Percentiles rank a stretch among this genome's conserved stretches.
Evolutionary conservation across 2,888 invertebrate species (phyloP).

Genomic region (Pristionchus entomophagus): DNA sequence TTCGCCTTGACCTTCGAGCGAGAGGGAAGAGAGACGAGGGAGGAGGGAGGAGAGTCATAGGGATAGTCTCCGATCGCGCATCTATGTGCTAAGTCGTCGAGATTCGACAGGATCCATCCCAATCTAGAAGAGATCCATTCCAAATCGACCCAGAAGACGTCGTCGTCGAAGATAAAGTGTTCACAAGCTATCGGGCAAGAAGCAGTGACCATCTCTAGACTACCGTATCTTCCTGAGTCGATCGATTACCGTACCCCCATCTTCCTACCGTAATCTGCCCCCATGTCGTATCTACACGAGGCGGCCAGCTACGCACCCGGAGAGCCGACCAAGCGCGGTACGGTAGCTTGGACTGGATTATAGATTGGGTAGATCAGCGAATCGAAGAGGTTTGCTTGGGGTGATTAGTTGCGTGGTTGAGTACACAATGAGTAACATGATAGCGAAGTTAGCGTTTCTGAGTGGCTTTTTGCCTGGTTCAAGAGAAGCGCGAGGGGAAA

Average conservation of each 20-base stretch:
- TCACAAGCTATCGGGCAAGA: constrained; percentile 33
- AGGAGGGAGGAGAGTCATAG: constrained; percentile 16
- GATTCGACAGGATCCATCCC: background rate
- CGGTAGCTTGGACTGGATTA: background rate
- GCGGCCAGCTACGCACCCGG: constrained; percentile 66
- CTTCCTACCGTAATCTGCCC: constrained; percentile 35
- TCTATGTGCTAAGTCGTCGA: constrained; percentile 42
- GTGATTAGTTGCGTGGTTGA: constrained; percentile 8
- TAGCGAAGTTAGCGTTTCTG: background rate
- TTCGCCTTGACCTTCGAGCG: constrained; percentile 47
- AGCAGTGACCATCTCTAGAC: background rate
- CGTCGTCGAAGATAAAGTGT: background rate
- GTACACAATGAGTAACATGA: constrained; percentile 25
- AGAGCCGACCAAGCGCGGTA: constrained; percentile 47
- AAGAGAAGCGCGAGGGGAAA: too few relatives aligned
- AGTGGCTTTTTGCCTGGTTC: background rate
- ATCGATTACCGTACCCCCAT: constrained; percentile 9
- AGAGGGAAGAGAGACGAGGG: background rate
- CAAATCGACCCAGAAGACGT: background rate
- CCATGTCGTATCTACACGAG: constrained; percentile 63
- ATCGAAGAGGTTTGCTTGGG: background rate
- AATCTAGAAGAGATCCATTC: too few relatives aligned
- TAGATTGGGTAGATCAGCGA: background rate
- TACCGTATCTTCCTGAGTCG: background rate
- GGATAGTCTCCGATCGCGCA: background rate